Conservation (phyloP, 1,140 invertebrate genomes). For the Panulirus ornatus region DNA sequence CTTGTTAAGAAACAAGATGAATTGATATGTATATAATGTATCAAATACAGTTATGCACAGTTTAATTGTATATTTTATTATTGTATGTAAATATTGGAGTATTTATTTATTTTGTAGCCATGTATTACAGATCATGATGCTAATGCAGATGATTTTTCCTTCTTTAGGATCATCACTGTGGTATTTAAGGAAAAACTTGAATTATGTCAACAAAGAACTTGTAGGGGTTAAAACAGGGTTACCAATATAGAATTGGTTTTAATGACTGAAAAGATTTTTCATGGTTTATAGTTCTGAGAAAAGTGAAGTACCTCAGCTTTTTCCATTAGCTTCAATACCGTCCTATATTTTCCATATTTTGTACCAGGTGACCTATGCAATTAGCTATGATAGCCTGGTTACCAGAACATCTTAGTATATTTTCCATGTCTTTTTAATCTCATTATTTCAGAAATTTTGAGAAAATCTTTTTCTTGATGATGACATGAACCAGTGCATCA, state of each 20-base stretch:
- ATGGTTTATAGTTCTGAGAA: background rate
- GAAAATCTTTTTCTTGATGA: too few relatives aligned
- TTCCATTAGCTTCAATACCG: constrained; percentile 2
- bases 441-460: too few relatives aligned
- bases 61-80: constrained; percentile 53
- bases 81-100: constrained; percentile 24
- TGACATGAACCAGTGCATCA: too few relatives aligned
- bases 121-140: background rate
- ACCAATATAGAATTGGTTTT: background rate
- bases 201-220: too few relatives aligned
- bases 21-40: constrained; percentile 39
- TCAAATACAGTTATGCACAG: constrained; percentile 45
- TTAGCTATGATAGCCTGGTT: background rate
- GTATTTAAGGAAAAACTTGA: background rate
- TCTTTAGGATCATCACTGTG: background rate
- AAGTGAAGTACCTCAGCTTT: background rate
- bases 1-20: background rate
- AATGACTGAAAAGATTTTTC: background rate
- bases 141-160: background rate
- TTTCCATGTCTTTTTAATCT: too few relatives aligned
- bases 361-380: background rate
- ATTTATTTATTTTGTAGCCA: constrained; percentile 19
- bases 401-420: too few relatives aligned
- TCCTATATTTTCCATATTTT: constrained; percentile 8
- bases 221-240: background rate